Evolutionary conservation across 2,113 vertebrate genomes (phyloP).

Genomic region (Sinocyclocheilus rhinocerous): DNA sequence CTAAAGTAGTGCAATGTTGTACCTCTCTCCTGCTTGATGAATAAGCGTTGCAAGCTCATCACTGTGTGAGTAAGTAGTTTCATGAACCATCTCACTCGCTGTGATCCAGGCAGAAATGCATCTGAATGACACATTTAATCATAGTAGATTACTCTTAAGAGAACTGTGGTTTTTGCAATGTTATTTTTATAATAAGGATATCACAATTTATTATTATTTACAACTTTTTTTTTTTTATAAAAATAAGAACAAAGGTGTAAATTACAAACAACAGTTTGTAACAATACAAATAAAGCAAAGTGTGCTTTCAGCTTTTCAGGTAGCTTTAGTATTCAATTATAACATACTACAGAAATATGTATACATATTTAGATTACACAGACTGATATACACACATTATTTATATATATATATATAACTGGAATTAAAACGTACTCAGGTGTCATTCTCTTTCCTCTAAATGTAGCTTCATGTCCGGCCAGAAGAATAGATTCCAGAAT

Average conservation of each 20-base stretch:
- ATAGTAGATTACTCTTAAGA: not conserved
- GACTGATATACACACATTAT: too few species aligned
- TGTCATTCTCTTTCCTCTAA: constrained; percentile 19
- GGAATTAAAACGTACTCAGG: constrained; percentile 32
- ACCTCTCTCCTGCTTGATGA: constrained; percentile 78
- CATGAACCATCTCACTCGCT: constrained; percentile 67
- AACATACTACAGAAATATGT: too few species aligned
- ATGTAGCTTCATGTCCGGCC: constrained; percentile 71
- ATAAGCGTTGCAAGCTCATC: constrained; percentile 68
- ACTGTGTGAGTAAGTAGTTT: constrained; percentile 75
- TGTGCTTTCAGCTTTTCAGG: too few species aligned
- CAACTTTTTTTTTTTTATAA: too few species aligned
- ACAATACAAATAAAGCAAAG: too few species aligned
- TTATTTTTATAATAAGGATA: too few species aligned
- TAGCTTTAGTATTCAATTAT: too few species aligned
- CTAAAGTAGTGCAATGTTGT: not conserved
- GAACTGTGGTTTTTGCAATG: not conserved
- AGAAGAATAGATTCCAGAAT: constrained; percentile 77
- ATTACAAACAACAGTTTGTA: too few species aligned
- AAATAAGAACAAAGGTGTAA: too few species aligned
- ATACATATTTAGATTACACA: too few species aligned
- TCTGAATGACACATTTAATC: constrained; percentile 60
- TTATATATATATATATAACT: too few species aligned
- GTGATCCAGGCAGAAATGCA: constrained; percentile 69
- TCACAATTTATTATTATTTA: too few species aligned